Percentiles rank a stretch among this genome's conserved stretches.
phyloP scores from a whole-genome alignment of 2,113 vertebrate species.

The Hippocampus abdominalis region DNA sequence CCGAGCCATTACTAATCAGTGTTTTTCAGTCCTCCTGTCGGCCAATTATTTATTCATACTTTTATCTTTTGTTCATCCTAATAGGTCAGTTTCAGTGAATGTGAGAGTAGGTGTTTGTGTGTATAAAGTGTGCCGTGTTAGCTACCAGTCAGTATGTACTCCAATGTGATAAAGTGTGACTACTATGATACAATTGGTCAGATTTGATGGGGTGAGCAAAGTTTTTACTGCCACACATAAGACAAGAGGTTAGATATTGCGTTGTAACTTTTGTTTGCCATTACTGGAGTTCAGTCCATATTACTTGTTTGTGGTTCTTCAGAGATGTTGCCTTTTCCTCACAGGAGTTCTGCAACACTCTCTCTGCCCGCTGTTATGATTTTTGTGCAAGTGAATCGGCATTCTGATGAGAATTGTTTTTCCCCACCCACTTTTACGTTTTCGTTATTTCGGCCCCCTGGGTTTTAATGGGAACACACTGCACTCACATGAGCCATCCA shows the following conservation, averaged over 20 bases:
- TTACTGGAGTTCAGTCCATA: background rate
- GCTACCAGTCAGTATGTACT: too few relatives aligned
- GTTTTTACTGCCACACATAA: background rate
- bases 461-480: slow-evolving; percentile 66
- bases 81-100: too few relatives aligned
- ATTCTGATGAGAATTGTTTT: background rate
- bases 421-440: slow-evolving; percentile 3
- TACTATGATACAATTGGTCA: too few relatives aligned
- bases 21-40: background rate
- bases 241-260: too few relatives aligned
- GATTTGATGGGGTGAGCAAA: too few relatives aligned
- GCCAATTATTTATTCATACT: background rate
- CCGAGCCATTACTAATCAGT: background rate
- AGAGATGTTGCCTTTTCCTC: background rate
- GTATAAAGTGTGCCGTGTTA: too few relatives aligned
- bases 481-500: slow-evolving; percentile 63
- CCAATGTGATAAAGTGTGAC: background rate
- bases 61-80: background rate
- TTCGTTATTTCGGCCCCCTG: slow-evolving; percentile 43
- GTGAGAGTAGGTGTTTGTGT: too few relatives aligned
- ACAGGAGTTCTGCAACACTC: background rate
- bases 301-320: background rate
- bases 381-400: background rate
- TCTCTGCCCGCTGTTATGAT: background rate
- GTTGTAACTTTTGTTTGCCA: background rate